Base-by-base conservation (phyloP, 2,113 vertebrate species). In the Albula goreensis region DNA sequence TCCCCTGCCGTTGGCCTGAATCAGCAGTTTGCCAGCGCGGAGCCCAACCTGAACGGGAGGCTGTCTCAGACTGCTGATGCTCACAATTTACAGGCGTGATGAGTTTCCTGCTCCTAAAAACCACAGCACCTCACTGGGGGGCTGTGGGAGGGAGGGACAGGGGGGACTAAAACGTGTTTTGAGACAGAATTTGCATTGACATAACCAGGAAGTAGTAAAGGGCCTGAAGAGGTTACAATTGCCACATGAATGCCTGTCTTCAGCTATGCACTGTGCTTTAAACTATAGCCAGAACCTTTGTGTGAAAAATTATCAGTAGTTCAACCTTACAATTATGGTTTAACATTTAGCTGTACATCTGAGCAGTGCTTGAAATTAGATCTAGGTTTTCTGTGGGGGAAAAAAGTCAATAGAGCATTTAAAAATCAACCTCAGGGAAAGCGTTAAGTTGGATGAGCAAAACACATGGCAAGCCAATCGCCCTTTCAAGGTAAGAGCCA, bases 21-120 rank as follows among this genome's bases (percentile, higher is more conserved):
- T 96, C 95, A 96, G 95, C 95, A 96, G 90, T 95, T 94, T 91
- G 86, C 49, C 25, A 90, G 90, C 83, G 60, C 2, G 70, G 91
- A 94, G 92, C 88, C 82, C 22, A 85, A 85, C 91, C 78, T 60
- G 89, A 89, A 87, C 89, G 63, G 0, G 53, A 88, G 88, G 83
- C 81, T 87, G 51, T 82, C 77, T 13, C 82, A 89, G 87, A 91
- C 90, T 91, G 93, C 93, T 94, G 93, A 93, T 92, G 85, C 90
- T 93, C 90, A 90, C 89, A 88, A 93, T 94, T 95, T 96, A 92
- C 79, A 86, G 86, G 88, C 50, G 41, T 91, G 90, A 93, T 94
- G 91, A 93, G 90, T 90, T 91, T 94, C 90, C 93, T 92, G 60
- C 90, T 94, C 86, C 85, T 91, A 91, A 90, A 91, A 93, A 91